Base-by-base conservation (phyloP, 2,888 invertebrate species). In the Doris montereyensis region DNA sequence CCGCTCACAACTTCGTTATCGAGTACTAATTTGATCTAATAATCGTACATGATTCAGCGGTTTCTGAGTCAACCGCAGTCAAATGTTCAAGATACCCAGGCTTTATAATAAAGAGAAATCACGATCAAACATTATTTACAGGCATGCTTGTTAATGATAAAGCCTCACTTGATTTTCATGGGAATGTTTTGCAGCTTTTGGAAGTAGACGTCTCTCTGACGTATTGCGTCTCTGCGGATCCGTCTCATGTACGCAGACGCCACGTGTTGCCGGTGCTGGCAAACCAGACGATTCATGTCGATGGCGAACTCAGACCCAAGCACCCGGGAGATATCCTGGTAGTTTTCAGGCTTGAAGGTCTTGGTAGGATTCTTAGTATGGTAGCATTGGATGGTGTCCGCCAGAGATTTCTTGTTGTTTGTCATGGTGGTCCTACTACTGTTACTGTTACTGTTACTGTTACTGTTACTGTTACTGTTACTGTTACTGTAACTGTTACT, bases 271-370 rank as follows among this genome's bases (percentile, higher is more conserved):
- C 60, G 74, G n/a, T 74, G 74, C 30, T 74, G 74, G 21, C 74
- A 74, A 2, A 74, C 74, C 58, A 74, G 58, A 2, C 74, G 74
- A 28, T 74, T 74, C 74, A 74, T 74, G 74, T 74, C 74, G 60
- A 74, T 74, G 60, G 74, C 24, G 8, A 60, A 57, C 13, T 24
- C 30, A 1, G 24, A 60, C 2, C 74, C 74, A 28, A 74, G 60
- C 26, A 74, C 5, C 13, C 74, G 57, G 21, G 74, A 30, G 24
- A 74, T 74, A 13, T 74, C 74, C 30, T 28, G 58, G 21, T 41
- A 74, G 24, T 58, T 58, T 30, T 74, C 74, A 8, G 74, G 74
- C 30, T 30, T 57, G 30, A 74, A 58, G 8, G 8, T 5, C 30
- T 72, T 35, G 2, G 8, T 21, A 1, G 72, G 10, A 5, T n/a